Percentiles rank a stretch among this genome's conserved stretches.
Evolutionary conservation across 2,797 vertebrate species (phyloP).

Genomic region (Sebastes vulpes): DNA sequence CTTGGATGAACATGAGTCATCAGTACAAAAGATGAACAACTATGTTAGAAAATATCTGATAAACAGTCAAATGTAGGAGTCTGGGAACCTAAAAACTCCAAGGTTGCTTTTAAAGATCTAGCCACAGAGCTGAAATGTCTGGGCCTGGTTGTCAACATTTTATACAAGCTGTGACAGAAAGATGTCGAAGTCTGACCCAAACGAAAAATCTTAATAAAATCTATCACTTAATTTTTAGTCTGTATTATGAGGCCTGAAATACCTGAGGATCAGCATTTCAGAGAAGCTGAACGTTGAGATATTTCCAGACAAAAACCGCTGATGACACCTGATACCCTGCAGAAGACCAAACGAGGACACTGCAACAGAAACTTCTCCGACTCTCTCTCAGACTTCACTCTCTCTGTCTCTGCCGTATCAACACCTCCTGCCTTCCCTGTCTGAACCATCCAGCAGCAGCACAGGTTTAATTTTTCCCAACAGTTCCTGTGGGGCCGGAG

Average conservation of each 20-base stretch:
- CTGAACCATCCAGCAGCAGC: slow-evolving; percentile 10
- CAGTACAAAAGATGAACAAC: no score
- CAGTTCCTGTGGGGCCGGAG: slow-evolving; percentile 53
- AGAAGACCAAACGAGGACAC: background rate
- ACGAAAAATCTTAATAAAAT: background rate
- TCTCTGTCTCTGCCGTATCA: background rate
- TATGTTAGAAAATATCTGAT: no score
- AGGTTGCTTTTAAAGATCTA: no score
- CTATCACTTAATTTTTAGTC: background rate
- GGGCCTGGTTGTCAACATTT: no score
- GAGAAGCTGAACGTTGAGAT: background rate
- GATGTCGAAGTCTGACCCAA: no score
- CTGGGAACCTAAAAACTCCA: no score
- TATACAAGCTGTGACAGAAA: no score
- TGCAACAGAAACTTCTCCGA: background rate
- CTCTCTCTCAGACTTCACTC: background rate
- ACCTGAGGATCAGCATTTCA: background rate
- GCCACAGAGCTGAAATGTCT: no score
- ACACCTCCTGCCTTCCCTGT: background rate
- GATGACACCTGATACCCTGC: background rate
- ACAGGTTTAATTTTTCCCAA: slow-evolving; percentile 36
- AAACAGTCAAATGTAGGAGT: no score
- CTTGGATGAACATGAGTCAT: no score
- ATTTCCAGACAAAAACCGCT: no score
- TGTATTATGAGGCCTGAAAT: background rate